Evolutionary conservation across 1,140 invertebrate species (phyloP), one percentile per base, ranked within the genome.

Genomic region (Paramacrobiotus metropolitanus): DNA sequence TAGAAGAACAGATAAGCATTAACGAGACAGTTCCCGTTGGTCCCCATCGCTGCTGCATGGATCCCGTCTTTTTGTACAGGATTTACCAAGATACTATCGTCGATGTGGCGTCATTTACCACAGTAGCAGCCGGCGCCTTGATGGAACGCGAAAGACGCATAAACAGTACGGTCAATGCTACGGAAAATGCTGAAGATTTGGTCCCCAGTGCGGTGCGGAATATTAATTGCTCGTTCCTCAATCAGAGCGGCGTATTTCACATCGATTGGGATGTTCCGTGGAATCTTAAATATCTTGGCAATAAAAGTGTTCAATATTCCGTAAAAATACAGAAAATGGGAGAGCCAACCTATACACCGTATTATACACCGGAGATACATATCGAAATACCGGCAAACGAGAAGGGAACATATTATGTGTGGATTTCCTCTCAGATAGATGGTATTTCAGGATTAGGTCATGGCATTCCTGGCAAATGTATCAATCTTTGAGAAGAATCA

Each of bases 31-130:
- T 65, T n/a, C 63, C 68, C 31, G 71, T 77, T 28, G 68, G 68
- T 15, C 64, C 66, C 4, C 74, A 77, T 65, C 61, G 76, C 30
- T 78, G 77, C 64, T 78, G 77, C 65, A 65, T 71, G 61, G 69
- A 78, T 65, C 75, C 77, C 2, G 70, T 69, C 4, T 78, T 76
- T 73, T 65, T 78, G 44, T 78, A 71, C 67, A 68, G 74, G 62
- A 77, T 77, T 62, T 78, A 77, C 66, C 77, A 78, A 66, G 77
- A 78, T 66, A 78, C 76, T 20, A 29, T 66, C 30, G 73, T 78
- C 1, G 70, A 76, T 64, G 62, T 74, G 2, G 21, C 31, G n/a
- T 61, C 65, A 9, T 65, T 76, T 21, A 31, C 66, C 2, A 31
- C 61, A 31, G n/a, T 65, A 18, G 28, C 65, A 9, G 30, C 20